Conservation (phyloP, 1,140 invertebrate genomes). For the Drosophila guanche region DNA sequence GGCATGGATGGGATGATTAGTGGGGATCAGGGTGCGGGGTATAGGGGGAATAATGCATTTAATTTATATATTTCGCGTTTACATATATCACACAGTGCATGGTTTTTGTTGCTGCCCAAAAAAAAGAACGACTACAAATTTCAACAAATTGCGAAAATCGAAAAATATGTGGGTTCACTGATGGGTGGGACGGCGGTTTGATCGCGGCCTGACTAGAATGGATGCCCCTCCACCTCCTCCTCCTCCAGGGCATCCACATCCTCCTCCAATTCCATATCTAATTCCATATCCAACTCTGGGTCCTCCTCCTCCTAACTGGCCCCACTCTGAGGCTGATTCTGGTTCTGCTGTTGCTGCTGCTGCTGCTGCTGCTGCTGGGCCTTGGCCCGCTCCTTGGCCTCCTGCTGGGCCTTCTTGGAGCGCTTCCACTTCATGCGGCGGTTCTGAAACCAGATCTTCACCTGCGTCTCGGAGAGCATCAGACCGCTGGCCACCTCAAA, state of each 20-base stretch:
- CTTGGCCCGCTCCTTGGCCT: constrained; percentile 84
- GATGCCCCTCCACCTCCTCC: constrained; percentile 8
- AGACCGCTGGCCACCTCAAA: constrained; percentile 99
- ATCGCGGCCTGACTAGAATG: constrained; percentile 65
- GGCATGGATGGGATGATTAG: constrained; percentile 9
- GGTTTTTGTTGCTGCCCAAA: constrained; percentile 43
- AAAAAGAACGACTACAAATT: constrained; percentile 45
- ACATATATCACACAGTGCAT: constrained; percentile 74
- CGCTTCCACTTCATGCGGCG: constrained; percentile 98
- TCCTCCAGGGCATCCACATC: constrained; percentile 14
- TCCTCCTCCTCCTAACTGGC: constrained; percentile 54
- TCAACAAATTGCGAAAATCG: constrained; percentile 66
- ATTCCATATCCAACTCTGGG: background rate
- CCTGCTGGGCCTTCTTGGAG: constrained; percentile 96
- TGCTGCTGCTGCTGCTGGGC: constrained; percentile 73
- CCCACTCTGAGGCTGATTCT: constrained; percentile 54
- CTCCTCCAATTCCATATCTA: background rate
- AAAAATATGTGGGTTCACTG: constrained; percentile 56
- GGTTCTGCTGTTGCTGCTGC: constrained; percentile 58
- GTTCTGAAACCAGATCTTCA: constrained; percentile 99
- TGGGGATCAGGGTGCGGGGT: background rate
- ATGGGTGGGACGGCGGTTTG: constrained; percentile 51
- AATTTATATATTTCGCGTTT: constrained; percentile 65
- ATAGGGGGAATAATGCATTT: constrained; percentile 48
- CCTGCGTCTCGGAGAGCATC: constrained; percentile 99